These are phyloP conservation scores for Monoplex corrugatus DNA, from an alignment of 2,888 invertebrate genomes.

Conservation along the genomic window DNA sequence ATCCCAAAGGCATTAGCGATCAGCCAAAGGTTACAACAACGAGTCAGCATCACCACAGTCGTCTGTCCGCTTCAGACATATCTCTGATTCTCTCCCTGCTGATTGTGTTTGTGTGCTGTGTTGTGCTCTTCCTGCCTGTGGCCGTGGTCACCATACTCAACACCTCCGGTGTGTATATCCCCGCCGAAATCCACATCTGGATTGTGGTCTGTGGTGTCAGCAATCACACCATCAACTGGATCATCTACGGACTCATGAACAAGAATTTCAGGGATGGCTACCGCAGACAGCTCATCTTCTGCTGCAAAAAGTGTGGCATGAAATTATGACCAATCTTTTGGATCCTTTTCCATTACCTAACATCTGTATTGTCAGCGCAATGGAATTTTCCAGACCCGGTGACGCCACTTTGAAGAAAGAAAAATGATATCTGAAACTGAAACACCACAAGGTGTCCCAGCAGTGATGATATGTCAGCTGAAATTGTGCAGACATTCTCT, in stretches of 20 bases:
- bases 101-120: constrained; percentile 44
- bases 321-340: too few species aligned
- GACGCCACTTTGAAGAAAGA: too few species aligned
- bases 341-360: too few species aligned
- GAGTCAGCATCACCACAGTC: background rate
- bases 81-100: constrained; percentile 44
- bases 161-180: background rate
- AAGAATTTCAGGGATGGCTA: constrained; percentile 46
- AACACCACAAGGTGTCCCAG: too few species aligned
- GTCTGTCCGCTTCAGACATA: background rate
- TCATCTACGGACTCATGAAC: constrained; percentile 55
- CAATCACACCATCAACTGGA: constrained; percentile 52
- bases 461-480: too few species aligned
- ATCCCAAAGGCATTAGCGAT: background rate
- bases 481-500: too few species aligned
- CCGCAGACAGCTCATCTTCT: constrained; percentile 3
- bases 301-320: background rate
- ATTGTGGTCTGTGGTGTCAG: constrained; percentile 29
- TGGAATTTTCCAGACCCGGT: too few species aligned
- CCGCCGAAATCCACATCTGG: constrained; percentile 11
- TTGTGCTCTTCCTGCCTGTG: constrained; percentile 39
- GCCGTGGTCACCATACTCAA: constrained; percentile 30
- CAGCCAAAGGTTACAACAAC: background rate
- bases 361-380: too few species aligned
- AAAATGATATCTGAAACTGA: too few species aligned